These are phyloP conservation scores for Limnephilus lunatus DNA, from an alignment of 2,888 invertebrate genomes.

Conservation along the genomic window DNA sequence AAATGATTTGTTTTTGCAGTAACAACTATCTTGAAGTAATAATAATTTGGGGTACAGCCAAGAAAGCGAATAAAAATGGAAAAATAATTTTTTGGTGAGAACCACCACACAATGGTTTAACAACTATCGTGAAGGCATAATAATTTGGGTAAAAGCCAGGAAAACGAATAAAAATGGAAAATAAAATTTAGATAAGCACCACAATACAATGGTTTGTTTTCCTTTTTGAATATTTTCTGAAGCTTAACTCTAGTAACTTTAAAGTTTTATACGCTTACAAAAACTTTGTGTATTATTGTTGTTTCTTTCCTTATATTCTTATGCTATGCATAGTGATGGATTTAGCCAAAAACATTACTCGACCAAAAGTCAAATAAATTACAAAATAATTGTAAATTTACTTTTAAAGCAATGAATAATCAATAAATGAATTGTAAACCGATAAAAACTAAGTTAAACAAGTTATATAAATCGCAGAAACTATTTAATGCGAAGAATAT, in stretches of 20 bases:
- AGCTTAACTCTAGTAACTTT: neutral
- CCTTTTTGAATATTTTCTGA: neutral
- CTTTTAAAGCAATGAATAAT: too few relatives aligned
- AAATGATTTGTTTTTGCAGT: neutral
- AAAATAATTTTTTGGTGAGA: neutral
- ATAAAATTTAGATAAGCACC: neutral
- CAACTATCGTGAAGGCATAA: too few relatives aligned
- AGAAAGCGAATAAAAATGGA: neutral
- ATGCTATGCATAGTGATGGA: neutral
- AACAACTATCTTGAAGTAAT: neutral
- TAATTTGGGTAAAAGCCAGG: neutral
- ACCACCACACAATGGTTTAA: neutral
- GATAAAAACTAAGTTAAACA: neutral
- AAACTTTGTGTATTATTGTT: neutral
- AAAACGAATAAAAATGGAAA: neutral
- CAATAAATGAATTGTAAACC: neutral
- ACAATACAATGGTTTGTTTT: neutral
- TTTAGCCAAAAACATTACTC: neutral
- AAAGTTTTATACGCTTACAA: neutral
- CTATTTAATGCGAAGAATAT: neutral
- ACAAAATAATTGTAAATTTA: too few relatives aligned
- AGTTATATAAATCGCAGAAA: neutral
- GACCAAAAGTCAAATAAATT: neutral
- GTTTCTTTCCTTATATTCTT: neutral
- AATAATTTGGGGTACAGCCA: neutral